These are phyloP conservation scores for Nebria ingens DNA, from an alignment of 1,140 invertebrate genomes.

Conservation along the genomic window DNA sequence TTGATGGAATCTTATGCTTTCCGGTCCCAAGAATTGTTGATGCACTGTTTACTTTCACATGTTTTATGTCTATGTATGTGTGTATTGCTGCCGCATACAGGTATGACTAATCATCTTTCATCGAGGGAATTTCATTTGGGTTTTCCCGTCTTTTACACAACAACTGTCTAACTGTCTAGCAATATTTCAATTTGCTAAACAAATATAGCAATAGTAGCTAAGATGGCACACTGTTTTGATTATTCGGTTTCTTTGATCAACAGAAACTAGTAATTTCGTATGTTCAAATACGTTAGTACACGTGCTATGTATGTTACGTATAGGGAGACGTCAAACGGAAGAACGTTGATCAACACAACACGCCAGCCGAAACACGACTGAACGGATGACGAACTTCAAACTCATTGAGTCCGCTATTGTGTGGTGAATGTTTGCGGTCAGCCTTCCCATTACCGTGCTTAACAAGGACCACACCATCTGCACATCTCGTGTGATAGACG, in stretches of 20 bases:
- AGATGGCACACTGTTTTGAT: neutral
- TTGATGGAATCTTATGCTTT: neutral
- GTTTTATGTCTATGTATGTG: too few relatives aligned
- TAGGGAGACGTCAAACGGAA: neutral
- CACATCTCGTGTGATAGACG: neutral
- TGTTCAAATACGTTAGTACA: neutral
- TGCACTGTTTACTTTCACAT: constrained; percentile 8
- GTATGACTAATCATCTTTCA: constrained; percentile 6
- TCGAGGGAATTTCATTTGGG: constrained; percentile 5
- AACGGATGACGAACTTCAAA: constrained; percentile 6
- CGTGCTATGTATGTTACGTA: neutral
- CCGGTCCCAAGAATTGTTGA: neutral
- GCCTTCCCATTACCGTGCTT: neutral
- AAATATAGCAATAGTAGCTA: neutral
- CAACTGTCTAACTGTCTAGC: neutral
- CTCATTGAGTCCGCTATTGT: constrained; percentile 8
- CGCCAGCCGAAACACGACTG: neutral
- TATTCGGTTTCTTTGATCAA: neutral
- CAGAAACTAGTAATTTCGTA: neutral
- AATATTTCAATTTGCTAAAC: neutral
- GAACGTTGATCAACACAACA: neutral
- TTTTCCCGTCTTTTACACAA: constrained; percentile 4
- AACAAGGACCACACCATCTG: neutral
- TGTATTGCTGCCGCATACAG: neutral
- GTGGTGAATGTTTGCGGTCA: constrained; percentile 8